phyloP scores from a whole-genome alignment of 2,113 vertebrate genomes.

The Sclerurus mexicanus region DNA sequence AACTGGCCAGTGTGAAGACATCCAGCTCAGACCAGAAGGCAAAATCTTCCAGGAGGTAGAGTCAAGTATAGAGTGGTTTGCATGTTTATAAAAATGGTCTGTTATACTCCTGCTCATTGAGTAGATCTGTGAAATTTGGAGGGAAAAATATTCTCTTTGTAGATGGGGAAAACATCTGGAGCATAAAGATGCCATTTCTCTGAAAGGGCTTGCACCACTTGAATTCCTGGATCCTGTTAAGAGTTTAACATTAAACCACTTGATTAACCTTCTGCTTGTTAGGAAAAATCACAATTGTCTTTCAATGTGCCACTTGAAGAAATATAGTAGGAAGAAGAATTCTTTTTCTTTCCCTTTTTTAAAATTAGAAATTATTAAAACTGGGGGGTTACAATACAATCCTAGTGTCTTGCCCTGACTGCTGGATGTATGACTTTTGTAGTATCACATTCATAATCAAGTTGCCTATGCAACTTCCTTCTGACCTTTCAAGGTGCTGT shows the following conservation, averaged over 20 bases:
- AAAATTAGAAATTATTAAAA: not conserved
- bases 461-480: not conserved
- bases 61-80: not conserved
- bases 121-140: not conserved
- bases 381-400: not conserved
- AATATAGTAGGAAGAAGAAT: not conserved
- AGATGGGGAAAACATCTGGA: not conserved
- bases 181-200: not conserved
- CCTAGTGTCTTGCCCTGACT: not conserved
- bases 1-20: not conserved
- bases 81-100: not conserved
- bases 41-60: not conserved
- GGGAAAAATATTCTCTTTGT: not conserved
- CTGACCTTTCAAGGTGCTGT: not conserved
- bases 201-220: not conserved
- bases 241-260: not conserved
- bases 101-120: not conserved
- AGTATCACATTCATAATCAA: not conserved
- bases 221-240: not conserved
- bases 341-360: not conserved
- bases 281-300: not conserved
- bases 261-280: not conserved
- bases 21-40: not conserved
- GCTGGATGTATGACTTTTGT: not conserved
- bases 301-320: not conserved